Conservation (phyloP, 2,888 invertebrate genomes). For the Tuberolachnus salignus region DNA sequence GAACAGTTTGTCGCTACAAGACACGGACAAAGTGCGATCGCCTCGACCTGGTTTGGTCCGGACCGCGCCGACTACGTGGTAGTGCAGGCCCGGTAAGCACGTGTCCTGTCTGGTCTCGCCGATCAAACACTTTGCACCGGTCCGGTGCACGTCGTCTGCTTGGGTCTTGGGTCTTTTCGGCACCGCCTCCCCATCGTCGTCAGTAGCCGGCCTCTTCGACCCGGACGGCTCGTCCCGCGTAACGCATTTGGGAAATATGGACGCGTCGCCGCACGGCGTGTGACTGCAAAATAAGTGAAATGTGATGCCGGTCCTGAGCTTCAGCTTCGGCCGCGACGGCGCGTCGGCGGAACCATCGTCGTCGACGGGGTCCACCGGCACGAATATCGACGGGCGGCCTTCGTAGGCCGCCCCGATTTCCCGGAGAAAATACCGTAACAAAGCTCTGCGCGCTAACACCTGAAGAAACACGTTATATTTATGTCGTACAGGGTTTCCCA, state of each 20-base stretch:
- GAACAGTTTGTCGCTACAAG: slow-evolving; percentile 93
- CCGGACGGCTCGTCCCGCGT: background rate
- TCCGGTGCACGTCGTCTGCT: slow-evolving; percentile 68
- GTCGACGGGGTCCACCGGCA: slow-evolving; percentile 32
- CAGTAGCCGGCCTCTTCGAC: background rate
- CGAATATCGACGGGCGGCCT: slow-evolving; percentile 58
- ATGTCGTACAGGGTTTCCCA: background rate
- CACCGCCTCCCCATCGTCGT: background rate
- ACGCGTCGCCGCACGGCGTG: slow-evolving; percentile 92
- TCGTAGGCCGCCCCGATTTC: slow-evolving; percentile 66
- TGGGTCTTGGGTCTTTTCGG: slow-evolving; percentile 8
- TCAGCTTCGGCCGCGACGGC: slow-evolving; percentile 13
- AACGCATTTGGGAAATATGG: slow-evolving; percentile 71
- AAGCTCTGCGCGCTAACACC: slow-evolving; percentile 79
- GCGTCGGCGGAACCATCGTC: background rate
- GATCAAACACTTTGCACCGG: slow-evolving; percentile 85
- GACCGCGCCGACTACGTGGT: slow-evolving; percentile 71
- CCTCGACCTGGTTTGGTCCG: slow-evolving; percentile 74
- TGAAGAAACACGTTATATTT: slow-evolving; percentile 29
- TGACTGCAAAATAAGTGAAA: slow-evolving; percentile 88
- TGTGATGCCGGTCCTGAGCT: slow-evolving; percentile 67
- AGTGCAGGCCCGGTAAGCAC: slow-evolving; percentile 67
- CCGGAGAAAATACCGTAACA: slow-evolving; percentile 76
- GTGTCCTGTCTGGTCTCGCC: slow-evolving; percentile 68
- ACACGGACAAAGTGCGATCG: slow-evolving; percentile 84